Evolutionary conservation across 2,888 invertebrate genomes (phyloP), one percentile per base, ranked within the genome.

Genomic region (Laothoe populi): DNA sequence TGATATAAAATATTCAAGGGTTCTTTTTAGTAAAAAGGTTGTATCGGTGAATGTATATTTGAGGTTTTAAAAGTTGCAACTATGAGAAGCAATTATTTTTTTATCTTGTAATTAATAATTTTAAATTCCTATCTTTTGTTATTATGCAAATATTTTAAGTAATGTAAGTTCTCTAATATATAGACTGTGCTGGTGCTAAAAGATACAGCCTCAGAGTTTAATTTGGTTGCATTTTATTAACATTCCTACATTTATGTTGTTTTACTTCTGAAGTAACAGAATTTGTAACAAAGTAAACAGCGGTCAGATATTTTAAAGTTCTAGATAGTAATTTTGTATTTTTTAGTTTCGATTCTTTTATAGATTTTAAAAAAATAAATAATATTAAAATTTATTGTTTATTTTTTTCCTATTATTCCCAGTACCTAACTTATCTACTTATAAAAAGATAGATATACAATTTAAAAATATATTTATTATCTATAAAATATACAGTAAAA

Each of bases 181-280:
- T 49, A n/a, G 49, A 16, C 31, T 53, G 35, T 35, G 31, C 5
- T 53, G 53, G 53, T 53, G 53, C 53, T 53, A 53, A 53, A 4
- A 53, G 19, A 35, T 19, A 31, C 35, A 53, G 19, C 21, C 35
- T 64, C n/a, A 57, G 46, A 62, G 38, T 46, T 57, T 2, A 60
- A 59, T 66, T 63, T 53, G 60, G 64, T 69, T 71, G 78, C 78
- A 75, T 78, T 78, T 78, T 68, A 65, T 69, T 68, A 63, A 81
- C 82, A 81, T 81, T 81, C 82, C 82, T 73, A 67, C 40, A 61
- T 62, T 66, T 42, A 64, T 45, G 16, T 45, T 58, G 19, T 61
- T 45, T 57, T 61, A 46, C 23, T 62, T 45, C 10, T 58, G 53
- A 57, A 48, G 49, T 66, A 44, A 13, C 61, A 7, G 8, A 35